Base-by-base conservation (phyloP, 2,113 vertebrate genomes). In the Candoia aspera region DNA sequence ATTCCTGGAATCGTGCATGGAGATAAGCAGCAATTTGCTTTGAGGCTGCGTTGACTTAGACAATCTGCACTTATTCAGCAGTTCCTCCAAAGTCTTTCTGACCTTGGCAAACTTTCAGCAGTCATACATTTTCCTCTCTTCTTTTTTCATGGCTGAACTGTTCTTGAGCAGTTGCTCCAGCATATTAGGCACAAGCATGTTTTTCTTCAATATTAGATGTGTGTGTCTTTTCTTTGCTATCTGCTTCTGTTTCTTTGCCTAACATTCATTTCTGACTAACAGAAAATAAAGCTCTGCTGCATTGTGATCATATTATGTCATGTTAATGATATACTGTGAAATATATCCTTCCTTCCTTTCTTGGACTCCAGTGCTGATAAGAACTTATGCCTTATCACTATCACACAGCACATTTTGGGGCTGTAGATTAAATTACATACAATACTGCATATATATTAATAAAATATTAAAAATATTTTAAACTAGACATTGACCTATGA, bases 41-140 rank as follows among this genome's bases (percentile, higher is more conserved):
- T 2, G 60, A 88, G 55, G 21, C 58, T 93, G 12, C 3, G 93
- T 64, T 95, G 91, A 90, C 24, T 95, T 92, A 46, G 0, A 0
- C n/a, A 87, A 93, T 46, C 85, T 26, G 59, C 42, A 57, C 84
- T 95, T 92, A 88, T 86, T 93, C 85, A 95, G 90, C 24, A 94
- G 49, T 93, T 92, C 90, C 46, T 53, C 73, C 62, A 87, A 90
- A 88, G 26, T 92, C 23, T 95, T 1, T 4, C 9, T 95, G 90
- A 58, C 68, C 37, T 93, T 92, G 84, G 9, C 23, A 92, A 92
- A 15, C 53, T 94, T 93, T 93, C 92, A 8, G 0, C 26, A 64
- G 62, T 87, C 17, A 33, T 37, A 58, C 57, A 92, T 23, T 8
- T 96, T 95, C 91, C 64, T 94, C 0, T 10, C 95, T 93, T 91